These are phyloP conservation scores for Ormyrus pomaceus DNA, from an alignment of 2,888 invertebrate genomes.

Conservation along the genomic window DNA sequence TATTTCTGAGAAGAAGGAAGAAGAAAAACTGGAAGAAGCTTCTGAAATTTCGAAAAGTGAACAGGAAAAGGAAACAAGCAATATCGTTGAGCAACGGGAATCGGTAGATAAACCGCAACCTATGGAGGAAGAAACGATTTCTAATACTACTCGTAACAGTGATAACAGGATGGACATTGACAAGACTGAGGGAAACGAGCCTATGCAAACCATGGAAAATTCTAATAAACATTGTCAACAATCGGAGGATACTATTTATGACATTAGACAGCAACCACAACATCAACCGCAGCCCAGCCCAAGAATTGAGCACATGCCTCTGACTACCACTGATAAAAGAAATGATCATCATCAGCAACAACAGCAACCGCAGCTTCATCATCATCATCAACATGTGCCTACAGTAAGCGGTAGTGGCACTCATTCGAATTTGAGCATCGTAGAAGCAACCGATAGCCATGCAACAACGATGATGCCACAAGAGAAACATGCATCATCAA, in stretches of 20 bases:
- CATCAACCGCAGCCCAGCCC: background rate
- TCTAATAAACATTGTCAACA: background rate
- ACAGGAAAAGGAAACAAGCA: slow-evolving; percentile 45
- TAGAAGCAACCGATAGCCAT: slow-evolving; percentile 49
- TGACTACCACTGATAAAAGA: slow-evolving; percentile 47
- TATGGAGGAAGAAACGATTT: slow-evolving; percentile 44
- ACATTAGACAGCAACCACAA: slow-evolving; percentile 44
- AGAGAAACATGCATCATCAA: slow-evolving; percentile 60
- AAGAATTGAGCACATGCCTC: slow-evolving; percentile 58
- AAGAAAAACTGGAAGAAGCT: slow-evolving; percentile 65
- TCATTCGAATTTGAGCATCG: slow-evolving; percentile 48
- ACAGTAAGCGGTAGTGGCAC: background rate
- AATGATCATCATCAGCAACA: slow-evolving; percentile 50
- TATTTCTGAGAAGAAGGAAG: slow-evolving; percentile 43
- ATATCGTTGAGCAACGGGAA: slow-evolving; percentile 52
- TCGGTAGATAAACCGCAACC: slow-evolving; percentile 33
- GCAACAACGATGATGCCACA: slow-evolving; percentile 60
- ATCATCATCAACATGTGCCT: slow-evolving; percentile 46
- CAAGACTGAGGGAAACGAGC: slow-evolving; percentile 54
- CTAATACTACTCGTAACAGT: background rate
- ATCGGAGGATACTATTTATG: slow-evolving; percentile 23
- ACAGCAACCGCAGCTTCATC: no score
- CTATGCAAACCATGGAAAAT: slow-evolving; percentile 15
- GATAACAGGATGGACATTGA: background rate
- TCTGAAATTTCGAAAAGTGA: slow-evolving; percentile 42